Percentiles rank a stretch among this genome's conserved stretches.
These are phyloP conservation scores for Bruchidius siliquastri DNA, from an alignment of 2,888 invertebrate species.

Conservation along the genomic window DNA sequence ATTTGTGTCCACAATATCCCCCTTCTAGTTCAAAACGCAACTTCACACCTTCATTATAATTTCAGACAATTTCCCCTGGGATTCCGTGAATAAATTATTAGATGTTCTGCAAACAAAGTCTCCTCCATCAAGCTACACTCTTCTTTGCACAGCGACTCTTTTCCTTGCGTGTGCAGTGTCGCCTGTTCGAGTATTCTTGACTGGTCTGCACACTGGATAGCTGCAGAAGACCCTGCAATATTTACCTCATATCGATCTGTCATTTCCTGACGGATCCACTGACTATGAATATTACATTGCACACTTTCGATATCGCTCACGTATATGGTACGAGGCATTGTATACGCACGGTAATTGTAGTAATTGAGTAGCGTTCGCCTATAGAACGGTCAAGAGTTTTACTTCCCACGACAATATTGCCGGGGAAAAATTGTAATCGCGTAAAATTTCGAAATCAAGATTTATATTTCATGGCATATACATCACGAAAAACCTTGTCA, in stretches of 20 bases:
- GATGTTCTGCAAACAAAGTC: background rate
- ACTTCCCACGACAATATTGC: no score
- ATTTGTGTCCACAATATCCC: no score
- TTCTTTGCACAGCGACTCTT: background rate
- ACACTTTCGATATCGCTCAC: background rate
- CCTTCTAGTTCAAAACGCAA: no score
- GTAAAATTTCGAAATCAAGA: no score
- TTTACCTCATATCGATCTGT: background rate
- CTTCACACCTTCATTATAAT: no score
- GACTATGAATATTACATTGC: background rate
- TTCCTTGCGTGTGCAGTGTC: background rate
- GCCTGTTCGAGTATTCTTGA: background rate
- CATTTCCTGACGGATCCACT: background rate
- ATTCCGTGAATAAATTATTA: background rate
- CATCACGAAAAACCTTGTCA: no score
- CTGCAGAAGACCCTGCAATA: background rate
- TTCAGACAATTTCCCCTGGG: background rate
- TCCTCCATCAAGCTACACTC: background rate
- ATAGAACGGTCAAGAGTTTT: background rate
- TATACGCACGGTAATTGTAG: background rate
- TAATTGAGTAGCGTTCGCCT: background rate
- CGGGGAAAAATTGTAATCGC: no score
- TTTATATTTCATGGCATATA: no score
- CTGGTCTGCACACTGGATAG: background rate
- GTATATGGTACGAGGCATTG: background rate